Evolutionary conservation across 2,797 vertebrate species (phyloP).

Genomic region (Poliocrania exsul): DNA sequence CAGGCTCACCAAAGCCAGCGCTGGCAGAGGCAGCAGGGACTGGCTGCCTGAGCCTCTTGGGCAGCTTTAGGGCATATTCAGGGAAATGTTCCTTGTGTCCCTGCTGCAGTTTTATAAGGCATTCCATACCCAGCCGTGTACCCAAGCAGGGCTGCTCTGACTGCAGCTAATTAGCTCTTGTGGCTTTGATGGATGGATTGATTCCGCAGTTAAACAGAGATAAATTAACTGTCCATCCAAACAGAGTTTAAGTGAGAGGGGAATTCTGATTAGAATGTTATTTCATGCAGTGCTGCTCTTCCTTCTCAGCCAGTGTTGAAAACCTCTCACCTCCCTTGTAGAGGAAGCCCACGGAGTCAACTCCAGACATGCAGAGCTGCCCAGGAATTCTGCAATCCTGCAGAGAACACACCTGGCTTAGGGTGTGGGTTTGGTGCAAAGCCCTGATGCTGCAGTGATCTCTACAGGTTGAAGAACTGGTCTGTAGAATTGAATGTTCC

Average conservation of each 20-base stretch:
- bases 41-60: neutral
- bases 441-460: neutral
- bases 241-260: slow-evolving; percentile 58
- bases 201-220: slow-evolving; percentile 69
- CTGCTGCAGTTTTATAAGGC: neutral
- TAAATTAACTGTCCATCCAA: slow-evolving; percentile 74
- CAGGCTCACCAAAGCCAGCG: neutral
- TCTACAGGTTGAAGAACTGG: neutral
- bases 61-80: neutral
- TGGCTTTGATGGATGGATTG: slow-evolving; percentile 73
- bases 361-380: neutral
- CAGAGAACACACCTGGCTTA: fast-evolving
- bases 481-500: neutral
- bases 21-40: neutral
- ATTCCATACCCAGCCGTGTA: neutral
- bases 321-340: fast-evolving
- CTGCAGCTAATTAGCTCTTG: slow-evolving; percentile 60
- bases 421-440: neutral
- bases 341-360: neutral
- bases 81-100: neutral
- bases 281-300: slow-evolving; percentile 58
- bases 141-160: neutral
- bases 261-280: slow-evolving; percentile 63
- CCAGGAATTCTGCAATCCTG: neutral
- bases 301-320: neutral